Evolutionary conservation across 2,797 vertebrate genomes (phyloP).

Genomic region (Trachurus trachurus): DNA sequence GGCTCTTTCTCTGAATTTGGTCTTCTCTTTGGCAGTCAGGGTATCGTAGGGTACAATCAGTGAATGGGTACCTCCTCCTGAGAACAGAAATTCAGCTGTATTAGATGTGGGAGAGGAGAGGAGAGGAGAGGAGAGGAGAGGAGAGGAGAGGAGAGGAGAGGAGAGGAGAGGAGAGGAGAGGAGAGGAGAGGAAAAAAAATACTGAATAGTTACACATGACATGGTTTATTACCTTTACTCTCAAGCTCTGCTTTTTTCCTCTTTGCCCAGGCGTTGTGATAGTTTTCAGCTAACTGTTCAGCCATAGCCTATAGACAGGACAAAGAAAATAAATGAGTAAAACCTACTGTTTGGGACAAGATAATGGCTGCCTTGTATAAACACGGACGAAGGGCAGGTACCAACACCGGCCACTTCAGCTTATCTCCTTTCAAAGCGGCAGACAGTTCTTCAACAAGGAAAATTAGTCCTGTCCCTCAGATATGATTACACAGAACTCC

Average conservation of each 20-base stretch:
- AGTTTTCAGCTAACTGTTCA: constrained; percentile 96
- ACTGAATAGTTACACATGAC: neutral
- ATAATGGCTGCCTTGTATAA: neutral
- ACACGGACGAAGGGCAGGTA: neutral
- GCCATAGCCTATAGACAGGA: constrained; percentile 89
- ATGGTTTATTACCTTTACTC: constrained; percentile 90
- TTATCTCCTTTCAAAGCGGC: neutral
- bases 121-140: neutral
- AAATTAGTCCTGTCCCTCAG: neutral
- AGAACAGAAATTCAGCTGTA: constrained; percentile 23
- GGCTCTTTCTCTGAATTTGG: constrained; percentile 92
- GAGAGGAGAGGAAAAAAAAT: neutral
- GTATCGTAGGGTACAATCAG: constrained; percentile 92
- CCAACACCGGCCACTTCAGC: neutral
- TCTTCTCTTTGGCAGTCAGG: constrained; percentile 93
- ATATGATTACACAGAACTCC: constrained; percentile 5
- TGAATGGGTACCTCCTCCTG: constrained; percentile 90
- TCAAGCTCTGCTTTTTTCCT: constrained; percentile 93
- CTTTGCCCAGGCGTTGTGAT: constrained; percentile 95
- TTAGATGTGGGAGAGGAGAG: neutral
- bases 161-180: neutral
- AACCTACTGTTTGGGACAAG: neutral
- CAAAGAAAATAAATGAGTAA: neutral
- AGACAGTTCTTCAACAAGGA: neutral
- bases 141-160: neutral